Evolutionary conservation across 2,888 invertebrate genomes (phyloP), one percentile per base, ranked within the genome.

Genomic region (Coecobrya sp.): DNA sequence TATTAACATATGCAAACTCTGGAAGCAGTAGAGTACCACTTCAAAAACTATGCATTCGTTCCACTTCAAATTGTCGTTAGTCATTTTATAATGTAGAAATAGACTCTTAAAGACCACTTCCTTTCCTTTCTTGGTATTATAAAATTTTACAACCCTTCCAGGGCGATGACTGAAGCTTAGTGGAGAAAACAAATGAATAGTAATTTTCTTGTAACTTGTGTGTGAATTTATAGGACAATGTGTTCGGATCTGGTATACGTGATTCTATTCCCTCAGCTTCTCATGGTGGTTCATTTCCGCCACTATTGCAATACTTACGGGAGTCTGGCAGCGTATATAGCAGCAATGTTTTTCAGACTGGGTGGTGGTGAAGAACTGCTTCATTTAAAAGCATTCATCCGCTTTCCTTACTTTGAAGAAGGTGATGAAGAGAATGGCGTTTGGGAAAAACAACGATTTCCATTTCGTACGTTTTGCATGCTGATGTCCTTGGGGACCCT

Each of bases 171-270:
- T 36, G 36, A 36, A 36, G 36, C 36, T 36, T 2, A 59, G 59
- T 11, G 8, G 22, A 19, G 19, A 11, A 59, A 8, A 2, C 8
- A 68, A 68, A 68, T 13, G 30, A 27, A 16, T 11, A 16, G 27
- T 42, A 36, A 70, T 42, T 27, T 22, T 19, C 8, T 27, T 25
- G 73, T 42, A 3, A 27, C 36, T 82, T n/a, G 42, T 84, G 7
- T 62, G 62, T 16, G 7, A 19, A 2, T 62, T 89, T 95, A 16
- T 94, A 96, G 96, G 95, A 97, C 96, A 95, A 96, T 97, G 93
- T 97, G 97, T 95, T 97, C 97, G 30, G 97, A 97, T 95, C 96
- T 97, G 87, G 97, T 97, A 93, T 97, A 97, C 95, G 97, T 97
- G 91, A 96, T 97, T 91, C 96, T 97, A 52, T 97, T 97, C 95